Base-by-base conservation (phyloP, 2,888 invertebrate species). In the Gasteruption jaculator region DNA sequence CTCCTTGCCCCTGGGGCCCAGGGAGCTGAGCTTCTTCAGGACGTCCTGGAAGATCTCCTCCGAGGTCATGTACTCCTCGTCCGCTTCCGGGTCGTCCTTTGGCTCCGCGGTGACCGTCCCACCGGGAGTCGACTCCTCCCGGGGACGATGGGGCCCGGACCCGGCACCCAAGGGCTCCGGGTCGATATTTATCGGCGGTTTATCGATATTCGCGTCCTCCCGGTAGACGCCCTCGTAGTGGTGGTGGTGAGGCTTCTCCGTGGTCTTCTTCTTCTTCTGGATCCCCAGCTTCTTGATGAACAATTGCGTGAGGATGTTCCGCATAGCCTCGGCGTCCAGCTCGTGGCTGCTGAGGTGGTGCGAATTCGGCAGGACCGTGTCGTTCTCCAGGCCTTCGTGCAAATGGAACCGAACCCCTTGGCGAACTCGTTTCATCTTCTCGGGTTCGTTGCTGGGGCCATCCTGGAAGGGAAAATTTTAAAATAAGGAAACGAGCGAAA, bases 371-470 rank as follows among this genome's bases (percentile, higher is more conserved):
- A 7, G 41, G 8, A 29, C 35, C 4, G 52, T 51, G 8, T 11
- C 35, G 41, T 55, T 55, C 5, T 33, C 21, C 8, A 34, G 38
- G 2, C 12, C 51, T 18, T 58, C 34, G 7, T 81, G 77, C n/a
- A n/a, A n/a, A 50, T 80, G 81, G 58, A 83, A 82, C 29, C 78
- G 73, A 0, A 84, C 76, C 0, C 79, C 81, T 1, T 76, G 72
- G 35, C 77, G 75, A 46, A 79, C 80, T 7, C 82, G 73, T 52
- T 77, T 80, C 83, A 84, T 83, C 52, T 74, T 57, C 63, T 78
- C 75, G 4, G 83, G 83, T 31, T 76, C 72, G 61, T 83, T 84
- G 2, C 79, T 77, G 2, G 70, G 73, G 31, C 76, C 76, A 25
- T 73, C 72, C 60, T 61, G 31, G 11, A 43, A 27, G 21, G 7